Base-by-base conservation (phyloP, 2,888 invertebrate species). In the Tetragonisca angustula region DNA sequence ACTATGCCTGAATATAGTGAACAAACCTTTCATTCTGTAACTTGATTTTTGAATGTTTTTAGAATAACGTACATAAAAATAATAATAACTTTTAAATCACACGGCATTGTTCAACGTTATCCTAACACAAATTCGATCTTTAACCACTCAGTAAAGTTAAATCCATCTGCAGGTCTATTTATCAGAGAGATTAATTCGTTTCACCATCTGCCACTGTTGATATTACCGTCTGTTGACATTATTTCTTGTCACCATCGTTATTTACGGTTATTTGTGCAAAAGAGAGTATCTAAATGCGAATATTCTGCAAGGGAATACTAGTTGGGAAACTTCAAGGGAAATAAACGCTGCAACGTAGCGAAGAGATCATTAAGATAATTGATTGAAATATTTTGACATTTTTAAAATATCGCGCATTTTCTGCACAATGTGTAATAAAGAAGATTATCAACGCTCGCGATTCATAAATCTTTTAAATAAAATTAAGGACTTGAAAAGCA, bases 181-280 rank as follows among this genome's bases (percentile, higher is more conserved):
- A 36, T 36, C 13, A 9, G 52, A 27, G 2, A 24, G 27, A 80
- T 80, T 56, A 56, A 21, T 27, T 54, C n/a, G 52, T 15, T 65
- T 11, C 64, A 32, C 43, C 73, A 24, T 72, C 27, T 56, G 64
- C 19, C 36, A 24, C 50, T 71, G 59, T 59, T 65, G 72, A 72
- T 32, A 72, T 65, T 67, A 65, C 72, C 19, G 11, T 43, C 21
- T 56, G 32, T 59, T 52, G 24, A 71, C 59, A 21, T 36, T 24
- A 50, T 24, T 27, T 70, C 43, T 32, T 21, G 76, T 43, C 43
- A 43, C 19, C n/a, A 21, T 19, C n/a, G 54, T 61, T 54, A 79
- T 81, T 81, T 19, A 54, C 54, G 36, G 17, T 43, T 13, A 13
- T 56, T 61, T 24, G 19, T 78, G 52, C 24, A 50, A 56, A 43